Percentiles rank a stretch among this genome's conserved stretches.
Evolutionary conservation across 30 jellyfish, hydroid and myxozoan genomes (phyloP).

Genomic region (Mastigias papua): DNA sequence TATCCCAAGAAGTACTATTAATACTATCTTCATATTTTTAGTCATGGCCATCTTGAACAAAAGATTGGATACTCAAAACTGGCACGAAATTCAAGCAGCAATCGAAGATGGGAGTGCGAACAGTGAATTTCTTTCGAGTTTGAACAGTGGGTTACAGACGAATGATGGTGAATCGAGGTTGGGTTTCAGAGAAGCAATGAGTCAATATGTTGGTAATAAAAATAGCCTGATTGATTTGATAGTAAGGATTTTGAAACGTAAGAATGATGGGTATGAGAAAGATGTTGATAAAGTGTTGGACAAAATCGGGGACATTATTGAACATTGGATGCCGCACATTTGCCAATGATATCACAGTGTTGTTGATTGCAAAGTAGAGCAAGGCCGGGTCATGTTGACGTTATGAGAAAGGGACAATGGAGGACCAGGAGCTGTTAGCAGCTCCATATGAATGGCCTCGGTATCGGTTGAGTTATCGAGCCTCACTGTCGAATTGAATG

Average conservation of each 20-base stretch:
- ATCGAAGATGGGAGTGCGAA: neutral
- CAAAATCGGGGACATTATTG: neutral
- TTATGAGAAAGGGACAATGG: too few species aligned
- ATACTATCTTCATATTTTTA: neutral
- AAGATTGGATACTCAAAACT: neutral
- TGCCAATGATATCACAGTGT: neutral
- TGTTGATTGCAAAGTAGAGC: neutral
- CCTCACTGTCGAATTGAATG: too few species aligned
- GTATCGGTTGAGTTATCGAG: too few species aligned
- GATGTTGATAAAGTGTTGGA: slow-evolving; percentile 4
- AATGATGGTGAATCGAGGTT: neutral
- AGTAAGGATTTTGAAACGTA: neutral
- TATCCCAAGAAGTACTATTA: too few species aligned
- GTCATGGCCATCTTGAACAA: slow-evolving; percentile 7
- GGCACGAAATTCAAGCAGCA: neutral
- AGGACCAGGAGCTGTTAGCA: too few species aligned
- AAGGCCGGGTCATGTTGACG: too few species aligned
- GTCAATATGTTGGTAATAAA: too few species aligned
- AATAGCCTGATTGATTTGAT: neutral
- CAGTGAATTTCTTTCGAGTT: neutral
- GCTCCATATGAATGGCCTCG: too few species aligned
- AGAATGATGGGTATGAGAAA: neutral
- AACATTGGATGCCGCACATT: neutral
- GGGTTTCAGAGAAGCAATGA: neutral
- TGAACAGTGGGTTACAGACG: neutral